Conservation (phyloP, 1,140 invertebrate species). For the Microplitis demolitor region DNA sequence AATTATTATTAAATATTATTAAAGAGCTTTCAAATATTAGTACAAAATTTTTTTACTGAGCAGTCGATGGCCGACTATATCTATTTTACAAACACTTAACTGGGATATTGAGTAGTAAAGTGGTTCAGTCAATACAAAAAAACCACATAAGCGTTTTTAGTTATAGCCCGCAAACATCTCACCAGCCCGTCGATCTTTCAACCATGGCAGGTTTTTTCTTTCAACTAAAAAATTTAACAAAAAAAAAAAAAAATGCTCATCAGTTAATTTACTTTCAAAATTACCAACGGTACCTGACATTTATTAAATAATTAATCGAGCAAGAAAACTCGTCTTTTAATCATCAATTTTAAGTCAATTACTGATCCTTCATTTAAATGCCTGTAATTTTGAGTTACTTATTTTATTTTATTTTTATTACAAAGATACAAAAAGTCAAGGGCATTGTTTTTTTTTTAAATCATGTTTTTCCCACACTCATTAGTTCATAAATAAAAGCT, state of each 20-base stretch:
- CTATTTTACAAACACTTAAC: background rate
- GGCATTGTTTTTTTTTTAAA: no score
- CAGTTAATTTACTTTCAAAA: background rate
- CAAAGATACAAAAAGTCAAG: no score
- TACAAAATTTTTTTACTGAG: conserved; percentile 47
- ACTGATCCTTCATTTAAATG: background rate
- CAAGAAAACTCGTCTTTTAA: no score
- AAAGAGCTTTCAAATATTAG: conserved; percentile 47
- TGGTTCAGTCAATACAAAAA: background rate
- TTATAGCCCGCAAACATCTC: conserved; percentile 2
- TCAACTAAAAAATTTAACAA: no score
- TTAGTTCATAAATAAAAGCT: no score
- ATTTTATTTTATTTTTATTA: background rate
- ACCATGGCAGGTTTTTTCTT: background rate
- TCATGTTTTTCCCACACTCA: no score
- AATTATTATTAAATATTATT: conserved; percentile 44
- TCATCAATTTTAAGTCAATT: no score
- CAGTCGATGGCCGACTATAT: conserved; percentile 33
- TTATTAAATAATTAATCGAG: no score
- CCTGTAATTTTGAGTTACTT: background rate
- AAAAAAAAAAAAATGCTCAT: conserved; percentile 18
- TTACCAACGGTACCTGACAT: no score
- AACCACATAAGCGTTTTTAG: no score
- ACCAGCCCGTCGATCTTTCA: conserved; percentile 23
- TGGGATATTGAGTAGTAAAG: background rate